Percentiles rank a stretch among this genome's conserved stretches.
These are phyloP conservation scores for Homalodisca vitripennis DNA, from an alignment of 1,140 invertebrate genomes.

Conservation along the genomic window DNA sequence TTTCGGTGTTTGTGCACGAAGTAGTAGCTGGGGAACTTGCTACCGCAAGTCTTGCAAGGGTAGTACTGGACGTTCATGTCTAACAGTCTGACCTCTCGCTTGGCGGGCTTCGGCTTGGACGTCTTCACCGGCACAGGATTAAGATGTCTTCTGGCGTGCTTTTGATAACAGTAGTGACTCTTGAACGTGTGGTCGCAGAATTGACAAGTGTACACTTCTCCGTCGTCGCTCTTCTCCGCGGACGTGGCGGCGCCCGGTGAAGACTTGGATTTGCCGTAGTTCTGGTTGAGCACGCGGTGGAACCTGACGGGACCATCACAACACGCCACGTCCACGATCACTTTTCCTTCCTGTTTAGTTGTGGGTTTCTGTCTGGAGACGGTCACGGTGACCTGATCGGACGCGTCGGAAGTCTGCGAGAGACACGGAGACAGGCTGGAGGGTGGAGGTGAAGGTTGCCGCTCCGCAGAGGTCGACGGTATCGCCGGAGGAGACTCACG, in stretches of 20 bases:
- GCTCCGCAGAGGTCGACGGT: constrained; percentile 34
- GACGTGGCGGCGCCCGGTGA: constrained; percentile 40
- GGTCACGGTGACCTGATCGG: constrained; percentile 34
- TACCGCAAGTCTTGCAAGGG: constrained; percentile 88
- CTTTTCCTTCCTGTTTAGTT: constrained; percentile 44
- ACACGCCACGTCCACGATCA: constrained; percentile 77
- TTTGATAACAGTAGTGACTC: constrained; percentile 78
- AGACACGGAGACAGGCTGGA: constrained; percentile 33
- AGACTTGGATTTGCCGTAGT: constrained; percentile 57
- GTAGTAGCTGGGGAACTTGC: constrained; percentile 89
- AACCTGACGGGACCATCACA: constrained; percentile 86
- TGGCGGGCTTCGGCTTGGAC: constrained; percentile 48
- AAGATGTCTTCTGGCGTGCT: constrained; percentile 71
- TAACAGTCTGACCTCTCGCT: constrained; percentile 60
- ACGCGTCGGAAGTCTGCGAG: constrained; percentile 28
- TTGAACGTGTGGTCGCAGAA: constrained; percentile 81
- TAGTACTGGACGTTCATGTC: constrained; percentile 88
- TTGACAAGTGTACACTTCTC: constrained; percentile 63
- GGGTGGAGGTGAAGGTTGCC: constrained; percentile 32
- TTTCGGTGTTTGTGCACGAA: constrained; percentile 91
- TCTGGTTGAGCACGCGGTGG: constrained; percentile 72
- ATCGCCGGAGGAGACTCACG: constrained; percentile 32
- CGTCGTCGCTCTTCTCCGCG: constrained; percentile 33
- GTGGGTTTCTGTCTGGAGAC: constrained; percentile 16
- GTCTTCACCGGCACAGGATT: constrained; percentile 48